These are phyloP conservation scores for Oscheius sp. DNA, from an alignment of 2,888 invertebrate species.

Conservation along the genomic window DNA sequence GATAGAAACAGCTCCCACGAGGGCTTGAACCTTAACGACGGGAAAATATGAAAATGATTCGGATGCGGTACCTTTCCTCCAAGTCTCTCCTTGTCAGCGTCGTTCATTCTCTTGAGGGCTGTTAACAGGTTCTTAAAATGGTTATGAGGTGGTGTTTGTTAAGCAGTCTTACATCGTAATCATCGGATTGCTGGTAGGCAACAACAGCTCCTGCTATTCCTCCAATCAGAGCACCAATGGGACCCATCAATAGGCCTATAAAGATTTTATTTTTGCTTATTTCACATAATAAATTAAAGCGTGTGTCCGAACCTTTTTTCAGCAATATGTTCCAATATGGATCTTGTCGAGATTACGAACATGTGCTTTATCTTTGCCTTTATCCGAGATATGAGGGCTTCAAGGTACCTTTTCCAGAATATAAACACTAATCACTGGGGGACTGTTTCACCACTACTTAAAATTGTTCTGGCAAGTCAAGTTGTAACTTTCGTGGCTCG, in stretches of 20 bases:
- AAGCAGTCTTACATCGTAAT: slow-evolving; percentile 25
- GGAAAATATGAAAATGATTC: background rate
- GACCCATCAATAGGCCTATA: slow-evolving; percentile 28
- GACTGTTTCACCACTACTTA: too few species aligned
- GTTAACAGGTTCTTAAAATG: slow-evolving; percentile 21
- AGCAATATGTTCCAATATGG: too few species aligned
- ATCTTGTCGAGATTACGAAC: too few species aligned
- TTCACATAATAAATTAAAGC: background rate
- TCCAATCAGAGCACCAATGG: slow-evolving; percentile 33
- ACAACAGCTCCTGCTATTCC: slow-evolving; percentile 23
- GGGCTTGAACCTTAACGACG: slow-evolving; percentile 21
- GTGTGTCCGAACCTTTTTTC: background rate
- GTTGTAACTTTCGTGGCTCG: too few species aligned
- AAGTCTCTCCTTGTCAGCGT: slow-evolving; percentile 9
- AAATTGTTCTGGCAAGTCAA: too few species aligned
- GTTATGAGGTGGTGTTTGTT: background rate
- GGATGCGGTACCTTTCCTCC: slow-evolving; percentile 19
- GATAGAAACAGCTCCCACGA: slow-evolving; percentile 36
- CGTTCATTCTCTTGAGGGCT: slow-evolving; percentile 5
- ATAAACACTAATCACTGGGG: too few species aligned
- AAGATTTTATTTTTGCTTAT: too few species aligned
- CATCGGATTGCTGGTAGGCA: slow-evolving; percentile 28
- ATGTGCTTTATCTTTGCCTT: too few species aligned
- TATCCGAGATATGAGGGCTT: too few species aligned
- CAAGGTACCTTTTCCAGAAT: too few species aligned